These are phyloP conservation scores for Andrena bucephala DNA, from an alignment of 2,888 invertebrate genomes.

Conservation along the genomic window DNA sequence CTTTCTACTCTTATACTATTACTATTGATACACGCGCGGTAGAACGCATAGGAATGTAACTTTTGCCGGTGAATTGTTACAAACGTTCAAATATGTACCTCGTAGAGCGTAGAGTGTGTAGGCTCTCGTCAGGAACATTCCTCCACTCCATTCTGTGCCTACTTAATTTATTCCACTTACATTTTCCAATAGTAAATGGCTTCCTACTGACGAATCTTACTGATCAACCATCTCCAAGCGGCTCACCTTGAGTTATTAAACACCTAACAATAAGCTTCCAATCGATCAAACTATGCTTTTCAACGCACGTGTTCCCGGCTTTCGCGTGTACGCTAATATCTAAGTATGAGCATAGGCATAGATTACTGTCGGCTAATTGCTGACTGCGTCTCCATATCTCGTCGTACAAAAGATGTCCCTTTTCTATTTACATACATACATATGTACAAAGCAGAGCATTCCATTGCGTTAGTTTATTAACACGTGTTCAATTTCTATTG, in stretches of 20 bases:
- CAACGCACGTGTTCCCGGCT: constrained; percentile 46
- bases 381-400: constrained; percentile 74
- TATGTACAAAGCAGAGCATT: constrained; percentile 74
- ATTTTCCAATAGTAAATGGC: too few relatives aligned
- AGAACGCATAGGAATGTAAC: constrained; percentile 6
- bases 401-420: constrained; percentile 50
- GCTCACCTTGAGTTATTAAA: not conserved
- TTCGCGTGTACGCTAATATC: constrained; percentile 26
- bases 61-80: not conserved
- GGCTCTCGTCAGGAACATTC: too few relatives aligned
- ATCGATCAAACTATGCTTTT: constrained; percentile 26
- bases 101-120: too few relatives aligned
- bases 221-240: too few relatives aligned
- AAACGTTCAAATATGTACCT: not conserved
- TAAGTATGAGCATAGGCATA: not conserved
- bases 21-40: not conserved
- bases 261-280: constrained; percentile 57
- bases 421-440: constrained; percentile 75
- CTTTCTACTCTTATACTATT: constrained; percentile 11
- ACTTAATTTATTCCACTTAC: too few relatives aligned
- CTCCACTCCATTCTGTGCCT: too few relatives aligned
- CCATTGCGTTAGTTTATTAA: constrained; percentile 68
- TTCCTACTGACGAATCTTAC: too few relatives aligned
- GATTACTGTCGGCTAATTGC: constrained; percentile 14
- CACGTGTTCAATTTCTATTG: constrained; percentile 50